These are phyloP conservation scores for Danio choprae DNA, from an alignment of 2,797 vertebrate genomes.

Conservation along the genomic window DNA sequence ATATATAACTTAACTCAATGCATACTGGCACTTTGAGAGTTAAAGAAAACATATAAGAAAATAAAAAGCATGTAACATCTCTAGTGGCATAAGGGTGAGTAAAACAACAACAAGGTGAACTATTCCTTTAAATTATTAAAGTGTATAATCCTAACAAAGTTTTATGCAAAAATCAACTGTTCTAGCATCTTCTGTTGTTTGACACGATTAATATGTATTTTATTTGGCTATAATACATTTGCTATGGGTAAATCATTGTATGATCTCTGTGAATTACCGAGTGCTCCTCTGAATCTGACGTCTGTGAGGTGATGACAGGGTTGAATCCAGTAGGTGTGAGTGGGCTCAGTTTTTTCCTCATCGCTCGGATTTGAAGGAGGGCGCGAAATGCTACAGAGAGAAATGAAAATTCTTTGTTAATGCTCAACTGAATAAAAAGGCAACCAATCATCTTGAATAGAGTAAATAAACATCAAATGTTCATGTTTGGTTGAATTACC, in stretches of 20 bases:
- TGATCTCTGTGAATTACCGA: slow-evolving; percentile 76
- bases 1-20: too few relatives aligned
- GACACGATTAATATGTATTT: not conserved
- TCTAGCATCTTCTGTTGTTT: not conserved
- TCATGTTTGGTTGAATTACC: too few relatives aligned
- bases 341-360: slow-evolving; percentile 94
- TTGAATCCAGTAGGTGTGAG: slow-evolving; percentile 90
- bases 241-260: not conserved
- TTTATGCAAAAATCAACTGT: not conserved
- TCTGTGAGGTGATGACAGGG: slow-evolving; percentile 93
- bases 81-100: too few relatives aligned
- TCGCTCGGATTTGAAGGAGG: slow-evolving; percentile 96
- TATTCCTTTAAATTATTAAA: not conserved
- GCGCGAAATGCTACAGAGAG: slow-evolving; percentile 88
- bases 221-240: not conserved
- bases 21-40: too few relatives aligned
- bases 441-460: too few relatives aligned
- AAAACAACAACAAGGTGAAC: too few relatives aligned
- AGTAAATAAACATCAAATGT: too few relatives aligned
- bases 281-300: slow-evolving; percentile 94
- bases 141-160: not conserved
- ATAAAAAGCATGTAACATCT: too few relatives aligned
- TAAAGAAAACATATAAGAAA: too few relatives aligned
- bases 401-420: too few relatives aligned
- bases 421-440: too few relatives aligned